These are phyloP conservation scores for Hippopotamyrus pictus DNA, from an alignment of 2,797 vertebrate species.

Conservation along the genomic window DNA sequence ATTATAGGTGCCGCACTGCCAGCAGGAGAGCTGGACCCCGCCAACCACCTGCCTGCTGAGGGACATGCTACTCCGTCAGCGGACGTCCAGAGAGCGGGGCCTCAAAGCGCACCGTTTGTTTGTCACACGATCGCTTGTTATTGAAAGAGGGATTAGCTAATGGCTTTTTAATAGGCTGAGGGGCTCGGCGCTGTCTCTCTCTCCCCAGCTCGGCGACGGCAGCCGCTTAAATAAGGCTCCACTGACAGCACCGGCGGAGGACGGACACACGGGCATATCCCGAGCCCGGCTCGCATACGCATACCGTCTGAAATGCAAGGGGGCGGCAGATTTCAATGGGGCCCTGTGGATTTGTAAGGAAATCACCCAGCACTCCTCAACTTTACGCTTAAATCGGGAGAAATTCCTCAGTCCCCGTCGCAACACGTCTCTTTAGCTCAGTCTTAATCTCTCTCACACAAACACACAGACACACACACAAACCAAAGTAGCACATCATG, in stretches of 20 bases:
- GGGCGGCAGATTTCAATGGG: background rate
- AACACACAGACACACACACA: background rate
- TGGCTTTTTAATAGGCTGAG: constrained; percentile 80
- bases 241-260: background rate
- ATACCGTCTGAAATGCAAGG: background rate
- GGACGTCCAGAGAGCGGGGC: constrained; percentile 34
- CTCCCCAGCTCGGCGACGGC: constrained; percentile 62
- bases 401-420: background rate
- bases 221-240: constrained; percentile 44
- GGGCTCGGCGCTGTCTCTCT: constrained; percentile 63
- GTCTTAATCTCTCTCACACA: background rate
- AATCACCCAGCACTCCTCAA: background rate
- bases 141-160: constrained; percentile 79
- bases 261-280: background rate
- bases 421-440: background rate
- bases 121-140: constrained; percentile 47
- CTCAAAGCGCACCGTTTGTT: constrained; percentile 35
- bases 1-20: constrained; percentile 12
- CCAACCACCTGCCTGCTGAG: background rate
- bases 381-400: background rate
- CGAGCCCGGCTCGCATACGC: background rate
- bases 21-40: background rate
- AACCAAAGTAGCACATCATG: background rate
- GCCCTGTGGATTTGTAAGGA: background rate
- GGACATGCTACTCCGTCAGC: constrained; percentile 28